Evolutionary conservation across 1,140 invertebrate genomes (phyloP).

Genomic region (Halesus radiatus): DNA sequence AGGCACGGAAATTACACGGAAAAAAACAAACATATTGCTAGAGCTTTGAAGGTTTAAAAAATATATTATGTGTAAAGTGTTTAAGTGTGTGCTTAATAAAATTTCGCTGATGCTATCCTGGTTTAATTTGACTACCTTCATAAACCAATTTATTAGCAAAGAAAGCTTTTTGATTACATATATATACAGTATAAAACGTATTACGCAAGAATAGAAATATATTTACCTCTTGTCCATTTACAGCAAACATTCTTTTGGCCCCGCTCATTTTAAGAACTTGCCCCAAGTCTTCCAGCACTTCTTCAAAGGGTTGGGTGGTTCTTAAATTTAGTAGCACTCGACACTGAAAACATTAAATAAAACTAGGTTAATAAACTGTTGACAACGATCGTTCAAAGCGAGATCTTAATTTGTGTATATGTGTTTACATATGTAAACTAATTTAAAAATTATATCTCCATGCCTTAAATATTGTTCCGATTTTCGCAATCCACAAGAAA

Average conservation of each 20-base stretch:
- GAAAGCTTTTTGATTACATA: too few species aligned
- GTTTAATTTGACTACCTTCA: too few species aligned
- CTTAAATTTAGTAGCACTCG: constrained; percentile 91
- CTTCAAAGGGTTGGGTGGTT: constrained; percentile 94
- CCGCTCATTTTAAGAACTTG: constrained; percentile 93
- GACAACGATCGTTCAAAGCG: too few species aligned
- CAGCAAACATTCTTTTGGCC: constrained; percentile 90
- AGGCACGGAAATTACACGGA: too few species aligned
- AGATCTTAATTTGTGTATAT: background rate
- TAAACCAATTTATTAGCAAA: too few species aligned
- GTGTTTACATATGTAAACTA: background rate
- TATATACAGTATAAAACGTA: too few species aligned
- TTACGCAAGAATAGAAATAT: background rate
- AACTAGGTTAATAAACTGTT: background rate
- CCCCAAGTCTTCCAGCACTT: constrained; percentile 92
- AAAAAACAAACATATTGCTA: too few species aligned
- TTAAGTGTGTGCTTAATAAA: too few species aligned
- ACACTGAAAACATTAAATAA: constrained; percentile 73
- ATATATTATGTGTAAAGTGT: too few species aligned
- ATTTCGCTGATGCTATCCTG: too few species aligned
- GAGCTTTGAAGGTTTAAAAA: too few species aligned
- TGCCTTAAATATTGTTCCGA: background rate
- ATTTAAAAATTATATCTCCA: too few species aligned
- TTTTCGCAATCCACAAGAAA: background rate
- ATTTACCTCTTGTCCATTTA: constrained; percentile 88